A percentile compares a stretch with the other conserved stretches of the same genome.
Conservation (phyloP, 2,113 vertebrate species). For the Calyptommatus sinebrachiatus region DNA sequence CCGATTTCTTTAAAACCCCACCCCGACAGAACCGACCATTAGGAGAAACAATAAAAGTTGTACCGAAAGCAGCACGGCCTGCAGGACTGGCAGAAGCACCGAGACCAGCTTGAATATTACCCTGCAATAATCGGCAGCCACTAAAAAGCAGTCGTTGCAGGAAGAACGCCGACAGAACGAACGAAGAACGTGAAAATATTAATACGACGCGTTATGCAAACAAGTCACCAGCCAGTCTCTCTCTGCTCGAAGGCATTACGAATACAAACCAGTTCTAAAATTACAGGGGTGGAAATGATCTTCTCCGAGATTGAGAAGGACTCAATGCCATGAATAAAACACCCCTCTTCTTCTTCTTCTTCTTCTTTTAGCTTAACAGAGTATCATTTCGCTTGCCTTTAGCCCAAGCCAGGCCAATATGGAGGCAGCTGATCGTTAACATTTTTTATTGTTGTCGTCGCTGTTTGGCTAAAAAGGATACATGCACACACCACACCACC, state of each 20-base stretch:
- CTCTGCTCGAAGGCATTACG: constrained; percentile 41
- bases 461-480: not conserved
- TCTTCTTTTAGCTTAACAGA: not conserved
- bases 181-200: not conserved
- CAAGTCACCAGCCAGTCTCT: constrained; percentile 50
- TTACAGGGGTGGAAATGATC: constrained; percentile 34
- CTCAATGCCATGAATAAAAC: not conserved
- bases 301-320: constrained; percentile 5
- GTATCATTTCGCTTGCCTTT: constrained; percentile 18
- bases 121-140: not conserved
- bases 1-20: constrained; percentile 29
- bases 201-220: constrained; percentile 65
- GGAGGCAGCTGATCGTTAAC: constrained; percentile 64
- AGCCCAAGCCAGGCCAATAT: constrained; percentile 50
- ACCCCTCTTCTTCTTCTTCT: no score
- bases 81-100: constrained; percentile 48
- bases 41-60: constrained; percentile 65
- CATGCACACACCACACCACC: not conserved
- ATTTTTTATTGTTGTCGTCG: constrained; percentile 22
- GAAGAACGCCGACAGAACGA: not conserved
- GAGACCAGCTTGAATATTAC: constrained; percentile 32
- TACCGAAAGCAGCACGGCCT: constrained; percentile 66
- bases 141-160: not conserved
- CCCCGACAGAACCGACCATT: constrained; percentile 28
- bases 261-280: constrained; percentile 28